Base-by-base conservation (phyloP, 2,888 invertebrate species). In the Cetonia aurata region DNA sequence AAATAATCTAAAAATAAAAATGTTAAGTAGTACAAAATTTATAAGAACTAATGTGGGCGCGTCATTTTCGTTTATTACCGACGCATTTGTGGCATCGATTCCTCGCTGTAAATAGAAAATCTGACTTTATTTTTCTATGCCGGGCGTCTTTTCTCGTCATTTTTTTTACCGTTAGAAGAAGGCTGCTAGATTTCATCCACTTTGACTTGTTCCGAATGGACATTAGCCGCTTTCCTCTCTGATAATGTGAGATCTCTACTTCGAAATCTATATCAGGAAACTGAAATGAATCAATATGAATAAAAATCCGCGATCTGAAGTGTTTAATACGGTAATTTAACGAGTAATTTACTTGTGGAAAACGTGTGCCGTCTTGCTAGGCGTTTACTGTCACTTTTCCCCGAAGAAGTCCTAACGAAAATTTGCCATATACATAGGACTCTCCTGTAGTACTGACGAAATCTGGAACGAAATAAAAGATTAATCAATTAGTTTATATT, bases 381-480 rank as follows among this genome's bases (percentile, higher is more conserved):
- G 15, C 44, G 55, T 9, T 46, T 44, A 15, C 13, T 57, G 42
- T 55, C 48, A 3, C 57, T 57, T 44, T 67, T 67, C 48, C 15
- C 37, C 1, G 56, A 53, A 6, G 17, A n/a, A 42, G 60, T 73
- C 55, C 71, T 69, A n/a, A 71, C 60, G 6, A 71, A 17, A 33
- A 52, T 56, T 46, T 65, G 69, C 87, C 90, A 89, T 57, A 90
- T 89, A 80, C 91, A 92, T 68, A 92, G 89, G 2, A 90, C 91
- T 65, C 89, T 88, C 76, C 89, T 89, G 82, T 92, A 92, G 81
- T 92, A 92, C 72, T 90, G 87, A 50, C 92, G 86, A 83, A 92
- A 92, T 82, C 92, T 92, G 84, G 37, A 79, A 85, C 0, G 59
- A 65, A 65, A 33, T 33, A 6, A 3, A 33, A 33, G 6, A 33